Evolutionary conservation across 2,888 invertebrate genomes (phyloP).

Genomic region (Pterostichus madidus): DNA sequence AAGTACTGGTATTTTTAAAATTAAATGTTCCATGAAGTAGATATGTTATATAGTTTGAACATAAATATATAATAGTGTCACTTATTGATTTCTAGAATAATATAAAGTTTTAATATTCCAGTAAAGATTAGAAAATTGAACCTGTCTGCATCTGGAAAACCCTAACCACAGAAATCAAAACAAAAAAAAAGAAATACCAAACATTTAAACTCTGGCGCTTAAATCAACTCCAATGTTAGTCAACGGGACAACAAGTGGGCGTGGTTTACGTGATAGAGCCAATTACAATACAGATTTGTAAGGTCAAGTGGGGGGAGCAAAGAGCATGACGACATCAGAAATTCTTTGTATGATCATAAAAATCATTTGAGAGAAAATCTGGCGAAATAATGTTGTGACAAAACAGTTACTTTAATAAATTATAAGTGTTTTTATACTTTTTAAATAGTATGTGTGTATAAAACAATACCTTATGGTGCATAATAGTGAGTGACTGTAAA

Average conservation of each 20-base stretch:
- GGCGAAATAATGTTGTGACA: constrained; percentile 12
- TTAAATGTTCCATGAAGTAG: no score
- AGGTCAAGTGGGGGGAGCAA: constrained; percentile 30
- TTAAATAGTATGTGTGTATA: background rate
- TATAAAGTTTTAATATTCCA: constrained; percentile 2
- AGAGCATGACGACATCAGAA: constrained; percentile 49
- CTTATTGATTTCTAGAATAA: background rate
- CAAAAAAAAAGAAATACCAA: constrained; percentile 30
- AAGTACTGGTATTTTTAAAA: no score
- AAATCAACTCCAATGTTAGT: constrained; percentile 25
- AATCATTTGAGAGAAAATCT: constrained; percentile 38
- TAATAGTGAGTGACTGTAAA: constrained; percentile 2
- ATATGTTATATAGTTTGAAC: no score
- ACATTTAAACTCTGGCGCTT: constrained; percentile 32
- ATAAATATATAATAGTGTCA: no score
- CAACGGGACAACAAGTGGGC: constrained; percentile 10
- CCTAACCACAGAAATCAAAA: background rate
- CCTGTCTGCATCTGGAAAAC: constrained; percentile 4
- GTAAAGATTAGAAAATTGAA: constrained; percentile 6
- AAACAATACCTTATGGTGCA: constrained; percentile 35
- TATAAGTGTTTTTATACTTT: constrained; percentile 30
- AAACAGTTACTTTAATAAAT: constrained; percentile 16
- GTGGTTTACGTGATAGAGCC: background rate
- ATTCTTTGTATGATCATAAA: constrained; percentile 45
- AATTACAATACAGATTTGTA: constrained; percentile 3